Evolutionary conservation across 2,113 vertebrate genomes (phyloP).

Genomic region (Nothocercus nigrocapillus): DNA sequence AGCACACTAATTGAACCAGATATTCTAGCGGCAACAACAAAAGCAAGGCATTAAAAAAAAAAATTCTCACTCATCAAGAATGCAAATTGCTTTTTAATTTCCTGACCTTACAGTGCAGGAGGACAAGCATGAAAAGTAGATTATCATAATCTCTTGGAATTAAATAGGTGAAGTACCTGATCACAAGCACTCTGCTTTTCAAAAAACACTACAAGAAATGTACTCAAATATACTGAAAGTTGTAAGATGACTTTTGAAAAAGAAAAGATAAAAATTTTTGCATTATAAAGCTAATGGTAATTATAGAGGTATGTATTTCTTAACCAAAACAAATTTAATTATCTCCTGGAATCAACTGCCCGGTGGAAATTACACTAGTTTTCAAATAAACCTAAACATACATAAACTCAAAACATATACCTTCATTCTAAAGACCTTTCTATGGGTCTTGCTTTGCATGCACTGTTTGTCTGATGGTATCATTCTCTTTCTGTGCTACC

Average conservation of each 20-base stretch:
- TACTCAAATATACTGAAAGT: neutral
- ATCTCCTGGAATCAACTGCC: neutral
- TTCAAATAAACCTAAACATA: neutral
- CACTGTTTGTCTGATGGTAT: neutral
- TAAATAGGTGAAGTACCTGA: conserved; percentile 52
- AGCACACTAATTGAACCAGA: conserved; percentile 14
- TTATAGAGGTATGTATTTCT: neutral
- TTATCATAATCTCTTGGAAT: conserved; percentile 45
- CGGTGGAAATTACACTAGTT: neutral
- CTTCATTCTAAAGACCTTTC: neutral
- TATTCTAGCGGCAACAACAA: conserved; percentile 16
- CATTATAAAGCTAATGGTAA: neutral
- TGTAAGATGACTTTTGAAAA: neutral
- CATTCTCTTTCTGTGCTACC: rapidly evolving
- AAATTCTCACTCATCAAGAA: neutral
- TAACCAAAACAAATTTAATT: neutral
- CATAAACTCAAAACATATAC: rapidly evolving
- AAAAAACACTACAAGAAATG: neutral
- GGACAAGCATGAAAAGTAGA: conserved; percentile 2
- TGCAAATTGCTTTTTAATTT: conserved; percentile 42
- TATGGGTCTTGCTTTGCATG: neutral
- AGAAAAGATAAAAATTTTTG: neutral
- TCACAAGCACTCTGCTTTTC: neutral
- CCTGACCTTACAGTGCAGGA: conserved; percentile 44
- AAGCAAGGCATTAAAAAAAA: conserved; percentile 10